Base-by-base conservation (phyloP, 2,888 invertebrate species). In the Luperina testacea region DNA sequence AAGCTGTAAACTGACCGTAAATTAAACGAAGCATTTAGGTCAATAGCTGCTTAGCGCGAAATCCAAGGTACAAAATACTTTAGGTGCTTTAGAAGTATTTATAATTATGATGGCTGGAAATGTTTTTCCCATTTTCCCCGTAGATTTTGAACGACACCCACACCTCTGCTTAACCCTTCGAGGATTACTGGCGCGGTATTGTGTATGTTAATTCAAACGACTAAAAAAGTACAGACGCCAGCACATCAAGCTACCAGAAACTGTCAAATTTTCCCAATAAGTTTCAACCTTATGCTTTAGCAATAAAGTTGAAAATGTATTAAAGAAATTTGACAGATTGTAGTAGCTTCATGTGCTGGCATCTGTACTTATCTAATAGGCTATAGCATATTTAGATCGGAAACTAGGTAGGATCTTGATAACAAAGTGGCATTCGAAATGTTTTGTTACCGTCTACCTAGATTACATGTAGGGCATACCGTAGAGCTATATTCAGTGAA, bases 1-100 rank as follows among this genome's bases (percentile, higher is more conserved):
- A 80, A 76, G 75, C 75, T 73, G 71, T 84, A 84, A 84, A 80
- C 69, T 84, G 70, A 67, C 72, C 72, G 77, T 81, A 75, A 84
- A 45, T 45, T 45, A 45, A 77, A 63, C 42, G 51, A 73, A 81
- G 75, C 84, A 84, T 83, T 80, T 48, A 80, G 83, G 83, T 83
- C 84, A 83, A 79, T 70, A 76, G 73, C 67, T 73, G 71, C 80
- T 83, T 51, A 76, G 73, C 63, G 70, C 27, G 51, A 80, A 84
- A 83, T 72, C 64, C 57, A 79, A 79, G 65, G 84, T 83, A 73
- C 83, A 72, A 79, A 57, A 59, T 69, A 77, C 53, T 71, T 64
- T 53, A 42, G 17, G 27, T 65, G 61, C 57, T 51, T 53, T 38
- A 32, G 32, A 82, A 63, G 15, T 80, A 61, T 65, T 69, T 45